These are phyloP conservation scores for Sebastes taczanowskii DNA, from an alignment of 2,797 vertebrate genomes.

Conservation along the genomic window DNA sequence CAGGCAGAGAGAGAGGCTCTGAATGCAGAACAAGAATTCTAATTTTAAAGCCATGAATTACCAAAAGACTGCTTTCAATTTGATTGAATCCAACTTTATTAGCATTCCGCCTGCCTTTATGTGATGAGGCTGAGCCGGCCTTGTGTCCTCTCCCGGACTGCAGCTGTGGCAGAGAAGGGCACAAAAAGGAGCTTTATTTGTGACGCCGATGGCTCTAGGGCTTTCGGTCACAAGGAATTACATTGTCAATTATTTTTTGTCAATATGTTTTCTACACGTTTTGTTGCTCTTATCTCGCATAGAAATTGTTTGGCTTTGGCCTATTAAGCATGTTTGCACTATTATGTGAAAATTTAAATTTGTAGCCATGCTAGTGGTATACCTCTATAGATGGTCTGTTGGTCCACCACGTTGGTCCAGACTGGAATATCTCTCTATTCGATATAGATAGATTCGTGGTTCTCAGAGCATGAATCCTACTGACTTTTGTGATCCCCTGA, in stretches of 20 bases:
- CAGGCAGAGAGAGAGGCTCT: slow-evolving; percentile 46
- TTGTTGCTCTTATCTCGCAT: not conserved
- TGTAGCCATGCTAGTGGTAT: not conserved
- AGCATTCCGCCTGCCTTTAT: slow-evolving; percentile 74
- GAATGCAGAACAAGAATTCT: slow-evolving; percentile 74
- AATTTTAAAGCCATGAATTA: slow-evolving; percentile 79
- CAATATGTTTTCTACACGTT: slow-evolving; percentile 37
- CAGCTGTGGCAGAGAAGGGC: slow-evolving; percentile 73
- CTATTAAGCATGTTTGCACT: not conserved
- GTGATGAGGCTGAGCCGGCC: slow-evolving; percentile 68
- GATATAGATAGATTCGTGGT: too few species aligned
- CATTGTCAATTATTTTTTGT: slow-evolving; percentile 52
- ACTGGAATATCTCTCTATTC: not conserved
- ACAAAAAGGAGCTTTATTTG: slow-evolving; percentile 77
- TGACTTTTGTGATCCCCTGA: not conserved
- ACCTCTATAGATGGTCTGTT: not conserved
- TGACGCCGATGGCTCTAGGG: slow-evolving; percentile 43
- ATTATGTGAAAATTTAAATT: not conserved
- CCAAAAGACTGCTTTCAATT: slow-evolving; percentile 79
- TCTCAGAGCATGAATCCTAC: not conserved
- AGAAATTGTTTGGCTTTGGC: not conserved
- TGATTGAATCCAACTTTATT: slow-evolving; percentile 80
- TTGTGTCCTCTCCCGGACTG: slow-evolving; percentile 75
- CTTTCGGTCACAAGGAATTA: slow-evolving; percentile 55
- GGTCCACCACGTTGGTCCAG: not conserved